phyloP scores from a whole-genome alignment of 2,113 vertebrate species.

The Dinomys branickii region DNA sequence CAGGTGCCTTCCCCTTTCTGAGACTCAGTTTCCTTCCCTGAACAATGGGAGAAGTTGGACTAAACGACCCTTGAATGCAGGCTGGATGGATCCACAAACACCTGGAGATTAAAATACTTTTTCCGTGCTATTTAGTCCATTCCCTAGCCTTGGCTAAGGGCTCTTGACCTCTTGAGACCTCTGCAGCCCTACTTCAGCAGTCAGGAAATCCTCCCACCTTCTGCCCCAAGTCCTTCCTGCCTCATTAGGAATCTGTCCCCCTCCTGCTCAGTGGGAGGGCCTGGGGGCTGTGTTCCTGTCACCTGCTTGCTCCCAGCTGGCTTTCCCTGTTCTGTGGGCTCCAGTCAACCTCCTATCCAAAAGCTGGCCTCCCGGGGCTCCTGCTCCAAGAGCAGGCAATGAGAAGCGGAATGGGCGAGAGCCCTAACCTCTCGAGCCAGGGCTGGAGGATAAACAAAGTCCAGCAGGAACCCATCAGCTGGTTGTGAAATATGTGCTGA shows the following conservation, averaged over 20 bases:
- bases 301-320: conserved; percentile 15
- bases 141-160: conserved; percentile 55
- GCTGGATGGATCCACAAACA: conserved; percentile 40
- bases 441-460: conserved; percentile 58
- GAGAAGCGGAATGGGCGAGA: neutral
- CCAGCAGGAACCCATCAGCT: conserved; percentile 63
- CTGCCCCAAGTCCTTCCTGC: conserved; percentile 75
- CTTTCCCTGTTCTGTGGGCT: neutral
- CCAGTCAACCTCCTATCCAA: neutral
- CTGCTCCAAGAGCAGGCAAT: neutral
- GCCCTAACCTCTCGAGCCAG: conserved; percentile 46
- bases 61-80: neutral
- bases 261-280: neutral
- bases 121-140: neutral
- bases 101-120: conserved; percentile 58
- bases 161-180: conserved; percentile 58
- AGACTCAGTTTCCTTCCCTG: neutral
- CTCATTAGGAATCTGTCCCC: conserved; percentile 12
- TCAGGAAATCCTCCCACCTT: conserved; percentile 66
- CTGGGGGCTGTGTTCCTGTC: neutral
- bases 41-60: neutral
- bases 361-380: neutral
- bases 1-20: neutral
- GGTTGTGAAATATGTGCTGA: conserved; percentile 63
- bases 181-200: conserved; percentile 6